phyloP scores from a whole-genome alignment of 1,140 invertebrate genomes.

The Atta cephalotes region DNA sequence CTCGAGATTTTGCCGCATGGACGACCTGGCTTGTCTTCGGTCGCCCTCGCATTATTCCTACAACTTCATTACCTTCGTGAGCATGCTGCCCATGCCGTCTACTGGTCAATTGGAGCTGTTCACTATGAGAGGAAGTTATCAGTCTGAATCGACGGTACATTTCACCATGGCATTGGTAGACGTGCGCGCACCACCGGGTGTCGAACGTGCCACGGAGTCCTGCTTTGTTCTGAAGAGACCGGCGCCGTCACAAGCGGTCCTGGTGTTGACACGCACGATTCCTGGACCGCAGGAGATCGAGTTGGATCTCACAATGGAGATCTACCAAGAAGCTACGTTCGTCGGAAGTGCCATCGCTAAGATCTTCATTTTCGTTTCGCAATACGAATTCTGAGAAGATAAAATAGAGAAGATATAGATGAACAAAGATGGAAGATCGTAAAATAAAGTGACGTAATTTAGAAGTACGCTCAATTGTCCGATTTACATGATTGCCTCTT shows the following conservation, averaged over 20 bases:
- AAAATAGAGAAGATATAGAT: background rate
- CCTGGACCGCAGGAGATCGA: conserved; percentile 96
- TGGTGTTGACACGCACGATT: conserved; percentile 91
- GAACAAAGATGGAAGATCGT: background rate
- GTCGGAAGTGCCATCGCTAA: conserved; percentile 93
- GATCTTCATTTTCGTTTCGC: conserved; percentile 94
- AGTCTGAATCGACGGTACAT: conserved; percentile 89
- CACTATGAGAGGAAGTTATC: conserved; percentile 93
- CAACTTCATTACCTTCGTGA: conserved; percentile 96
- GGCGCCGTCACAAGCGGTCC: conserved; percentile 89
- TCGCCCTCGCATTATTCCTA: conserved; percentile 94
- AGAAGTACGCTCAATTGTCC: background rate
- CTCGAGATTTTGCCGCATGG: conserved; percentile 89
- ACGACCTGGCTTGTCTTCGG: conserved; percentile 90
- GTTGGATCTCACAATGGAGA: conserved; percentile 94
- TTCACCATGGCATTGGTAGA: conserved; percentile 92
- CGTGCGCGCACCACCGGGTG: conserved; percentile 88
- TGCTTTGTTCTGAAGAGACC: conserved; percentile 89
- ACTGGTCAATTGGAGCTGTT: conserved; percentile 92
- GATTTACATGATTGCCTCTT: conserved; percentile 4
- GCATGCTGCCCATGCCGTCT: conserved; percentile 92
- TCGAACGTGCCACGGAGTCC: conserved; percentile 88
- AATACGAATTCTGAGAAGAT: conserved; percentile 91
- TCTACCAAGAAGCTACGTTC: conserved; percentile 90
- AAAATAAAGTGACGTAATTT: conserved; percentile 32